phyloP scores from a whole-genome alignment of 2,888 invertebrate species.

The Drosophila birchii region DNA sequence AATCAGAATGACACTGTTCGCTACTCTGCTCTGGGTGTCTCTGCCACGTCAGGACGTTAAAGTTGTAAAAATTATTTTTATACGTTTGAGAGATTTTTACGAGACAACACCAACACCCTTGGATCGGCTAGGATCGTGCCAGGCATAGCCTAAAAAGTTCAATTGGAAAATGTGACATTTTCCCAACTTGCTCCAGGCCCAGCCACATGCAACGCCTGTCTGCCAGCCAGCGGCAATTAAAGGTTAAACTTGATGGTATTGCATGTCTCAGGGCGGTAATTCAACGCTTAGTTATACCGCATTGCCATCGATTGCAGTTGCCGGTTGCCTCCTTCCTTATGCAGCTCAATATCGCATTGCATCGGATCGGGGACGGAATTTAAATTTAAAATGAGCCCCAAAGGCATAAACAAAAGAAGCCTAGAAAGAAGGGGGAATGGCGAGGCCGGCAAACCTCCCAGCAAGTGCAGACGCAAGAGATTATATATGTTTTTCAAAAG shows the following conservation, averaged over 20 bases:
- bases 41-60: conserved; percentile 17
- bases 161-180: conserved; percentile 45
- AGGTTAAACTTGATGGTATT: conserved; percentile 57
- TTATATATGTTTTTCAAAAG: conserved; percentile 19
- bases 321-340: conserved; percentile 22
- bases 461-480: conserved; percentile 38
- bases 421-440: not conserved
- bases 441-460: conserved; percentile 20
- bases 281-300: conserved; percentile 31
- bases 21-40: conserved; percentile 2
- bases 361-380: conserved; percentile 24
- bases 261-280: conserved; percentile 53
- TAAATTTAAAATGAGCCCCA: conserved; percentile 47
- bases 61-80: conserved; percentile 70
- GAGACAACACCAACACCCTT: conserved; percentile 37
- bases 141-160: conserved; percentile 45
- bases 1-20: conserved; percentile 38
- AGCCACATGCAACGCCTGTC: conserved; percentile 52
- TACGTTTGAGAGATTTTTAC: conserved; percentile 55
- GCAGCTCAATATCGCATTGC: conserved; percentile 19
- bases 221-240: conserved; percentile 41
- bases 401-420: conserved; percentile 38
- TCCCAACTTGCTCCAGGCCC: conserved; percentile 20
- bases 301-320: conserved; percentile 44
- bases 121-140: conserved; percentile 28